phyloP scores from a whole-genome alignment of 1,140 invertebrate genomes.

The Potamilus streckersoni region DNA sequence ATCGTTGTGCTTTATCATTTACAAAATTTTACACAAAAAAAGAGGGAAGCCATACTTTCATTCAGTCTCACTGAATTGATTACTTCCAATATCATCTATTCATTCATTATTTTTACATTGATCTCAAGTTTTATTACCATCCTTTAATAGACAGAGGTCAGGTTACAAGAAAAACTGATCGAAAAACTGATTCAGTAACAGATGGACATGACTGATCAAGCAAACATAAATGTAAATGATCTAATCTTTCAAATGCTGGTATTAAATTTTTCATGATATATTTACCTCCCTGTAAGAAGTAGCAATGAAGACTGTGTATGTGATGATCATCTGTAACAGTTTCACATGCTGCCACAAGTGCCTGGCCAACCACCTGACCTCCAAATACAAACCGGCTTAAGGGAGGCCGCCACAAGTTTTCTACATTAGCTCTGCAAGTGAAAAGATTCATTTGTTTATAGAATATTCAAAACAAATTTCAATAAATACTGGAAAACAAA shows the following conservation, averaged over 20 bases:
- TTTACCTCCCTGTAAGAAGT: slow-evolving; percentile 59
- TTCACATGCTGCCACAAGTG: slow-evolving; percentile 59
- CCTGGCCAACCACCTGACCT: slow-evolving; percentile 64
- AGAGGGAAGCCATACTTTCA: no score
- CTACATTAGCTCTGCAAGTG: slow-evolving; percentile 33
- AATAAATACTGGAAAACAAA: no score
- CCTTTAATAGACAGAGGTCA: no score
- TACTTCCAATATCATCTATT: background rate
- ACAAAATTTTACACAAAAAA: no score
- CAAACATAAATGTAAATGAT: background rate
- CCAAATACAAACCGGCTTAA: slow-evolving; percentile 55
- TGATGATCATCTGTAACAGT: slow-evolving; percentile 53
- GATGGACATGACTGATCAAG: background rate
- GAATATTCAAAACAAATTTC: no score
- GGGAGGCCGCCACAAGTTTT: slow-evolving; percentile 46
- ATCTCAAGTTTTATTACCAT: background rate
- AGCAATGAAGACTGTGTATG: slow-evolving; percentile 62
- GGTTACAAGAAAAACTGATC: background rate
- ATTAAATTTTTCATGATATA: background rate
- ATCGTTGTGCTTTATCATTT: no score
- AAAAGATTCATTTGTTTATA: no score
- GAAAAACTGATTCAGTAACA: background rate
- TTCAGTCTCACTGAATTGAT: background rate
- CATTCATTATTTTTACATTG: background rate
- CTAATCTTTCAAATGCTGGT: background rate